Evolutionary conservation across 2,888 invertebrate genomes (phyloP).

Genomic region (Acrocyrtus sp.): DNA sequence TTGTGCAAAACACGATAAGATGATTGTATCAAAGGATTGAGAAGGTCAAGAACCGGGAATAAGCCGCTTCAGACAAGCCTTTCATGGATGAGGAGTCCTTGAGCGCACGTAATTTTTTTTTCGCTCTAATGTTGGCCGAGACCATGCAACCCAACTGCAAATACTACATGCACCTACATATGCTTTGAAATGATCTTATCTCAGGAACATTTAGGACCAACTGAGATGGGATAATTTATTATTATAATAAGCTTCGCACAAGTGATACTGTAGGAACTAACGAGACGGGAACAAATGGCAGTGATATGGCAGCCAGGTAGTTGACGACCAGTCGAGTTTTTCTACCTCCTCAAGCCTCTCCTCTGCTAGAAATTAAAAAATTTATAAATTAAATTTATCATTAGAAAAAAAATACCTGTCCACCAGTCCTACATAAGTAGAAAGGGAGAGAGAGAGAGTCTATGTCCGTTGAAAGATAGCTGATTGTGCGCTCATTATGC

Average conservation of each 20-base stretch:
- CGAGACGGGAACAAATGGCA: too few species aligned
- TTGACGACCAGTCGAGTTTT: too few species aligned
- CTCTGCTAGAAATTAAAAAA: neutral
- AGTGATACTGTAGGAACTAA: neutral
- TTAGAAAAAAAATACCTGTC: too few species aligned
- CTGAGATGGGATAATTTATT: neutral
- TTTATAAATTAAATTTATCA: too few species aligned
- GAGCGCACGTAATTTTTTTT: too few species aligned
- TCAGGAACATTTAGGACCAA: too few species aligned
- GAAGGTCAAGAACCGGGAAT: slow-evolving; percentile 61
- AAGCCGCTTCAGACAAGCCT: slow-evolving; percentile 55
- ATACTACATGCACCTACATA: slow-evolving; percentile 36
- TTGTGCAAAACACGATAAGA: too few species aligned
- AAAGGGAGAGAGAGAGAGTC: too few species aligned
- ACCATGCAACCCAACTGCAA: slow-evolving; percentile 45
- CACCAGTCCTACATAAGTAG: too few species aligned
- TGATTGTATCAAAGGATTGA: slow-evolving; percentile 42
- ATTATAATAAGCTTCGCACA: neutral
- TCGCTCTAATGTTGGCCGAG: slow-evolving; percentile 45
- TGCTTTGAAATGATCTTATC: neutral
- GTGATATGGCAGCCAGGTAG: too few species aligned
- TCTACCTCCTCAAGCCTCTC: too few species aligned
- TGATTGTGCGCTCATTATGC: neutral
- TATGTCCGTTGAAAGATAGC: too few species aligned
- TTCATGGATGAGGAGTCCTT: slow-evolving; percentile 57